phyloP scores from a whole-genome alignment of 2,113 vertebrate species.

The Odocoileus virginianus region DNA sequence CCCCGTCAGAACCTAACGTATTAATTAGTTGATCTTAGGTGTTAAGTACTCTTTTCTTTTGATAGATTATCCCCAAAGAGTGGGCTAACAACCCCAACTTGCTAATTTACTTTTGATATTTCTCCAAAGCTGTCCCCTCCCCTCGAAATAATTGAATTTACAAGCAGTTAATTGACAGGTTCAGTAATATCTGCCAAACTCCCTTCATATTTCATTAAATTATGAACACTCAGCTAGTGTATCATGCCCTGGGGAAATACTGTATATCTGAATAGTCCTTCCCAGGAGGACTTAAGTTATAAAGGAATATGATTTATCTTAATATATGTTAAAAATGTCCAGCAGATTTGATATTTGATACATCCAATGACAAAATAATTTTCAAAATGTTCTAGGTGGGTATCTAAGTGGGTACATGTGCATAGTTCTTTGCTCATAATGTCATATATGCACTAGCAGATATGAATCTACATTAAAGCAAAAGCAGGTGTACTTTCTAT shows the following conservation, averaged over 20 bases:
- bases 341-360: not conserved
- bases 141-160: constrained; percentile 75
- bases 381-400: constrained; percentile 31
- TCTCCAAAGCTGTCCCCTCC: constrained; percentile 63
- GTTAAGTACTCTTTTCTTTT: constrained; percentile 51
- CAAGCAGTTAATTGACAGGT: constrained; percentile 76
- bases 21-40: constrained; percentile 75
- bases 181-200: constrained; percentile 72
- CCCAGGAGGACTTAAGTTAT: not conserved
- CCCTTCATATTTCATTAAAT: constrained; percentile 72
- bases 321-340: constrained; percentile 36
- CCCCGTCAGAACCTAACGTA: constrained; percentile 16
- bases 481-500: constrained; percentile 5
- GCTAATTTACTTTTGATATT: constrained; percentile 80
- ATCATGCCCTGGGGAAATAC: not conserved
- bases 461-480: constrained; percentile 30
- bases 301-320: constrained; percentile 29
- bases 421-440: constrained; percentile 29
- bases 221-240: constrained; percentile 69
- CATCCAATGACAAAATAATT: not conserved
- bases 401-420: not conserved
- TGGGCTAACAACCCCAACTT: constrained; percentile 76
- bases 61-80: constrained; percentile 68
- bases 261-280: not conserved
- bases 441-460: not conserved